Evolutionary conservation across 2,888 invertebrate species (phyloP), one percentile per base, ranked within the genome.

Genomic region (Amitus sp.): DNA sequence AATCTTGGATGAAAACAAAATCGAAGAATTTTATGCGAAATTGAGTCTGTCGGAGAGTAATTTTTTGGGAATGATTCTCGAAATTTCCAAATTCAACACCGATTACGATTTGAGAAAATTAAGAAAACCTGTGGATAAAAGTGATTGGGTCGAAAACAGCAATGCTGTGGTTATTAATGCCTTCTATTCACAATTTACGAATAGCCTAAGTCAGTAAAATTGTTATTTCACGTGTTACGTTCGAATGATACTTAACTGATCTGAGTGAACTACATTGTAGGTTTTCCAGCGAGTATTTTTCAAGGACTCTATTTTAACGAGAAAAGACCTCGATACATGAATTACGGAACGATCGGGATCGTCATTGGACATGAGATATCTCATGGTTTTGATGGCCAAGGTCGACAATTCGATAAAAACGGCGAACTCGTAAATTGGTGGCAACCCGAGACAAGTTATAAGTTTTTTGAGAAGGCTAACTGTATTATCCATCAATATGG

Each of bases 341-440:
- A 95, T 81, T 95, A 92, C 72, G 94, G 93, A 17, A 92, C 92
- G 3, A 94, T 95, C 66, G 95, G 95, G 1, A 93, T 92, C 73
- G 92, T 95, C 3, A 94, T 94, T 73, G 94, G 94, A 0, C 95
- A 95, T 77, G 95, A 95, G 84, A 94, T 95, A 49, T 94, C 94
- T 0, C 95, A 95, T 77, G 93, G 93, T 10, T 94, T 94, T 73
- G 93, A 93, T 76, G 92, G 93, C 76, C 79, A 87, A 86, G 94
- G 96, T 47, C 88, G 95, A 42, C 94, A 95, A 84, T 96, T 94
- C 75, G 95, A 96, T 82, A 90, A 92, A 67, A 87, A 93, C 66
- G 96, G 96, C 10, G 96, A 96, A 83, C 83, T 96, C 66, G 88
- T 91, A 0, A 93, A 95, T 76, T 96, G 96, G 96, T 96, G 96